Conservation (phyloP, 1,140 invertebrate genomes). For the Tetramorium alpestre region DNA sequence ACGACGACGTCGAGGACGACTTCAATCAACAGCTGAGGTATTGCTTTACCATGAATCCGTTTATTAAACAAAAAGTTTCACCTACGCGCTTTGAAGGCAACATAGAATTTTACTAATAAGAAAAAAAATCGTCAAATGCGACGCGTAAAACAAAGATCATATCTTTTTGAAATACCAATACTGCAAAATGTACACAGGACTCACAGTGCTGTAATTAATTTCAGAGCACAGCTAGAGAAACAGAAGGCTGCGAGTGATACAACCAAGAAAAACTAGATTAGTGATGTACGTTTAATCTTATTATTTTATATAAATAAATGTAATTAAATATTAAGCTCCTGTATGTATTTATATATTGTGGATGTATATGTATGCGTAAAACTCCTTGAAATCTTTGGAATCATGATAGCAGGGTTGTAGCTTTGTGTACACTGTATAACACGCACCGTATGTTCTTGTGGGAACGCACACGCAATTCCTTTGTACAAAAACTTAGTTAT, state of each 20-base stretch:
- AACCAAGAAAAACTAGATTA: constrained; percentile 63
- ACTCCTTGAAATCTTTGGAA: constrained; percentile 59
- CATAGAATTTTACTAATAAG: neutral
- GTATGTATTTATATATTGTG: constrained; percentile 34
- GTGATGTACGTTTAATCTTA: constrained; percentile 29
- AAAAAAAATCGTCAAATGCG: neutral
- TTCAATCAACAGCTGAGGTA: constrained; percentile 97
- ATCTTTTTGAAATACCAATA: neutral
- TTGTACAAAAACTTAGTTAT: constrained; percentile 73
- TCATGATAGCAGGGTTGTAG: constrained; percentile 46
- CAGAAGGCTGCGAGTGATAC: constrained; percentile 77
- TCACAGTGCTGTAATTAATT: constrained; percentile 67
- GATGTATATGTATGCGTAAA: neutral
- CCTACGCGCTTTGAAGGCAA: neutral
- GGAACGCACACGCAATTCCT: constrained; percentile 46
- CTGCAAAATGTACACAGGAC: neutral
- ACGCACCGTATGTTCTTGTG: constrained; percentile 33
- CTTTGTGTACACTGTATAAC: constrained; percentile 23
- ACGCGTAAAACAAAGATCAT: constrained; percentile 1
- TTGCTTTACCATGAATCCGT: constrained; percentile 2
- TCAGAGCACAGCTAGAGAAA: constrained; percentile 83
- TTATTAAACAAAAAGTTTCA: constrained; percentile 22
- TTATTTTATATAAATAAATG: constrained; percentile 63
- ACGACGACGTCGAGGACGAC: constrained; percentile 99
- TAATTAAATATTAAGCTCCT: constrained; percentile 51